Evolutionary conservation across 1,140 invertebrate genomes (phyloP), one percentile per base, ranked within the genome.

Genomic region (Apis cerana): DNA sequence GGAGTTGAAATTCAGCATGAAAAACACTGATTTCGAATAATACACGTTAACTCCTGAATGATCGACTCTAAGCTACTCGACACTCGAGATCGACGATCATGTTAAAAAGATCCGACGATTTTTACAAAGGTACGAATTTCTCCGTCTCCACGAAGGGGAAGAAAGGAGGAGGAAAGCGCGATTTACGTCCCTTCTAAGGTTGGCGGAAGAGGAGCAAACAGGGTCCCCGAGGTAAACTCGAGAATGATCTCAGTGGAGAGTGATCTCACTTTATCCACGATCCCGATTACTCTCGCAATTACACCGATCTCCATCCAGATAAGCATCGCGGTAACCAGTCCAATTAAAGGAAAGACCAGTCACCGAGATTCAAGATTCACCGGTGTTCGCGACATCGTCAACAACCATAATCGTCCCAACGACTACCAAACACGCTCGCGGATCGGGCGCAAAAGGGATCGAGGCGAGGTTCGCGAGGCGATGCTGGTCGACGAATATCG

Each of bases 301-400:
- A 61, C 23, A 54, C 52, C 56, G 58, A 59, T 75, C 33, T 54
- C 21, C 33, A 54, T 50, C 23, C 8, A 43, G 68, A 50, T 61
- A 56, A 58, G 19, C 33, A 78, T 69, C 58, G 33, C 33, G 4
- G 15, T 43, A 75, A 58, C 70, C 33, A 59, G 71, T 58, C 13
- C 54, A 74, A 74, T 59, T 74, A 74, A 59, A 59, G 54, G 17
- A 48, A 74, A 74, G 52, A 72, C 70, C n/a, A 72, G 23, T 56
- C n/a, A 17, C 52, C 33, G 0, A 43, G 33, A 43, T 33, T 58
- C 54, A 10, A 74, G 71, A 59, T 74, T 74, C 71, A 13, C 19
- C 23, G 48, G 12, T 19, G 15, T 19, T 4, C 8, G 7, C n/a
- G 19, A 21, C 58, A n/a, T 59, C 67, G 19, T 50, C 17, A 15